Conservation (phyloP, 2,113 vertebrate genomes). For the Aplodontia rufa region DNA sequence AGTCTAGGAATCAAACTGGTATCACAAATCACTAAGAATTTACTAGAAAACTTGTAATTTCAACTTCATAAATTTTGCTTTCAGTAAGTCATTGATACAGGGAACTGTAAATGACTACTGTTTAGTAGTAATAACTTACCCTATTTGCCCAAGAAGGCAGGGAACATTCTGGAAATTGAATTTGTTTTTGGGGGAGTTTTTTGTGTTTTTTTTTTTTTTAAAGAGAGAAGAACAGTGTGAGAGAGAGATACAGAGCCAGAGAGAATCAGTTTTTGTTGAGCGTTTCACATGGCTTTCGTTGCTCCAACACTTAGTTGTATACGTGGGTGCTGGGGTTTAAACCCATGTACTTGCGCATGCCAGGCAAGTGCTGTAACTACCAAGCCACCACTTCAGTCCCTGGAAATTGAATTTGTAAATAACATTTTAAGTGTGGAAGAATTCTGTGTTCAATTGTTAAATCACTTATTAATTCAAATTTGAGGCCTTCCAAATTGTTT, state of each 20-base stretch:
- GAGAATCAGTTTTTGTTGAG: no score
- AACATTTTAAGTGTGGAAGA: not conserved
- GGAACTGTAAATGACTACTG: not conserved
- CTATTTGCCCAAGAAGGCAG: not conserved
- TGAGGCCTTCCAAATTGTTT: not conserved
- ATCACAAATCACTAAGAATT: not conserved
- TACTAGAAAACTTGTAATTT: not conserved
- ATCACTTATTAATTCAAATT: not conserved
- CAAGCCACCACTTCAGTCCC: no score
- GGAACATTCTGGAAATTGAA: not conserved
- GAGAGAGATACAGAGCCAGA: no score
- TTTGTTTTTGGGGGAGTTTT: no score
- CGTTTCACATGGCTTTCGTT: no score
- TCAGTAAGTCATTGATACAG: not conserved
- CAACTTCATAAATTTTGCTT: not conserved
- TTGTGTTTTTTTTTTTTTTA: no score
- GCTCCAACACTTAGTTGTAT: no score
- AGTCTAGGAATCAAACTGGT: not conserved
- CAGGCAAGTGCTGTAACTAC: no score
- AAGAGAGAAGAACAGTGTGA: no score
- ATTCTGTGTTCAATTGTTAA: not conserved
- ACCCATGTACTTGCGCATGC: no score
- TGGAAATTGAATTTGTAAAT: not conserved
- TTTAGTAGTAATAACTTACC: not conserved
- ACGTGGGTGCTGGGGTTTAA: no score